Evolutionary conservation across 2,888 invertebrate genomes (phyloP), one percentile per base, ranked within the genome.

Genomic region (Conus canariensis): DNA sequence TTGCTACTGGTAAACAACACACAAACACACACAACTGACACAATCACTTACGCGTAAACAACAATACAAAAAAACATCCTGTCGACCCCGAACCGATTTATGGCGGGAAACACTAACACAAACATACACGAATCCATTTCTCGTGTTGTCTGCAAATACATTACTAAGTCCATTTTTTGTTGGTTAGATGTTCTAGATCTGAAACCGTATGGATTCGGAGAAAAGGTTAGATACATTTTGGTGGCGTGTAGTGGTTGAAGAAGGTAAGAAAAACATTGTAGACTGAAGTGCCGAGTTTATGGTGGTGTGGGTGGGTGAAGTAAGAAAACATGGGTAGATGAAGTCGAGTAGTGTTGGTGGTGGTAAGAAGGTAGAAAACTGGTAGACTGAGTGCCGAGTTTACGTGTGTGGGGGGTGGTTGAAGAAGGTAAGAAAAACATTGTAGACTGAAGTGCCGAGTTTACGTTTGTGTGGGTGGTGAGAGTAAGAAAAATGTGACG

Each of bases 131-230:
- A 14, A 70, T 60, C 60, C 12, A 60, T 60, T 60, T 60, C 7
- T 60, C 60, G 60, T 60, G 60, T 60, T 60, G 60, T n/a, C 10
- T 77, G 77, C 19, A 19, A 12, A 22, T 25, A 19, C 77, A 77
- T 77, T 8, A 8, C 7, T 22, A 22, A 25, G 25, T 77, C 10
- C 8, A 19, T 77, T 8, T 30, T 25, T 12, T n/a, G 12, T 25
- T 80, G 19, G 22, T 30, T 30, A 0, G 9, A 1, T 83, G 22
- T 83, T 83, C 19, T 95, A 97, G 98, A 97, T 92, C 95, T 98
- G 91, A 97, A 97, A 93, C 96, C 97, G 91, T 98, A 98, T 96
- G 98, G 98, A 0, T 98, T 98, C 94, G 97, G 97, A 80, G 95
- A 97, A 97, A 70, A 97, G 97, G 22, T 97, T 97, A 96, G 97